A percentile compares a stretch with the other conserved stretches of the same genome.
These are phyloP conservation scores for Eulemur rufifrons DNA, from an alignment of 2,113 vertebrate species.

Conservation along the genomic window DNA sequence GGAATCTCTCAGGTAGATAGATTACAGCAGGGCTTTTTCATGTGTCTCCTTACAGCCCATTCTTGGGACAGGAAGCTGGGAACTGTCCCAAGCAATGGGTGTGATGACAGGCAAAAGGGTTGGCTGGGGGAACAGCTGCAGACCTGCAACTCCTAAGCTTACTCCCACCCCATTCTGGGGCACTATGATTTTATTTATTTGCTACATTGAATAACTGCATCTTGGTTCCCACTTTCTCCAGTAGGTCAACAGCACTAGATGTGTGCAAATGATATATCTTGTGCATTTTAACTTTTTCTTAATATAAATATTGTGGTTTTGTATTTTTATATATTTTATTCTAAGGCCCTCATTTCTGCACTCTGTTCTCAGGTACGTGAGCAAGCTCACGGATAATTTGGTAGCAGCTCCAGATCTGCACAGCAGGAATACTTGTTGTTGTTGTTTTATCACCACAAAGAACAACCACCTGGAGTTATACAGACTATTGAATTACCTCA, in stretches of 20 bases:
- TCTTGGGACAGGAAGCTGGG: neutral
- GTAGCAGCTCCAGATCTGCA: slow-evolving; percentile 69
- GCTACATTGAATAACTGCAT: slow-evolving; percentile 52
- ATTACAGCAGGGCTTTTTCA: neutral
- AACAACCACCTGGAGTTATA: slow-evolving; percentile 42
- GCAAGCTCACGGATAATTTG: slow-evolving; percentile 81
- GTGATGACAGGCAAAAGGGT: neutral
- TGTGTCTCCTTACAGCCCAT: neutral
- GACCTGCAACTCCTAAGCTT: neutral
- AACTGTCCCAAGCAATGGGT: neutral
- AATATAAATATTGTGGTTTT: slow-evolving; percentile 78
- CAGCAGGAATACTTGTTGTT: slow-evolving; percentile 45
- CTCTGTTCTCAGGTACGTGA: slow-evolving; percentile 81
- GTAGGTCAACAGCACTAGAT: slow-evolving; percentile 5
- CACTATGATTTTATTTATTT: slow-evolving; percentile 80
- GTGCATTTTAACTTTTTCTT: slow-evolving; percentile 69
- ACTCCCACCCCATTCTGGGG: neutral
- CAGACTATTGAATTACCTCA: slow-evolving; percentile 66
- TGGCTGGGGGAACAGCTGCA: neutral
- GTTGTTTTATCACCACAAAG: slow-evolving; percentile 73
- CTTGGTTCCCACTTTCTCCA: neutral
- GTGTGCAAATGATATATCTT: slow-evolving; percentile 80
- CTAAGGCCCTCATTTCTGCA: slow-evolving; percentile 76
- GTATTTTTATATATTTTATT: slow-evolving; percentile 83
- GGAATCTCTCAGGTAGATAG: neutral